These are phyloP conservation scores for Crenuchus spilurus DNA, from an alignment of 2,797 vertebrate species.

Conservation along the genomic window DNA sequence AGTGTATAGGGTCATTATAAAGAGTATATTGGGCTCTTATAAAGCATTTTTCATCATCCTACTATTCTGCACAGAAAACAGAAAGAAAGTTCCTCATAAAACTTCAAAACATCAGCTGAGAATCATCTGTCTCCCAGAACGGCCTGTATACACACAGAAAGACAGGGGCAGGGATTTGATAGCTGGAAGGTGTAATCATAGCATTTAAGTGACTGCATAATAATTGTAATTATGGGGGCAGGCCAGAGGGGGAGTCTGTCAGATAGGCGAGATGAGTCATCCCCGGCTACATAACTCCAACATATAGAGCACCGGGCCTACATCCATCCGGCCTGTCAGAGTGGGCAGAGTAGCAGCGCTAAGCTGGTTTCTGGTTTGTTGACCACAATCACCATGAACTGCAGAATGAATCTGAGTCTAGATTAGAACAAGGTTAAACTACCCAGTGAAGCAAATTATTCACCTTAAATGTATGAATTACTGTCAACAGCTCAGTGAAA, in stretches of 20 bases:
- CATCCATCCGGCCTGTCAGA: background rate
- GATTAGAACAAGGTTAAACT: no score
- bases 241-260: background rate
- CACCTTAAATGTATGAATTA: no score
- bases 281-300: background rate
- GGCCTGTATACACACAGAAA: constrained; percentile 23
- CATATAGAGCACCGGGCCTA: background rate
- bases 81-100: constrained; percentile 9
- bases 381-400: background rate
- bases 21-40: no score
- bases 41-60: no score
- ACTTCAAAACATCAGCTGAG: background rate
- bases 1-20: no score
- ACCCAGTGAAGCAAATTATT: no score
- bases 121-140: background rate
- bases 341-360: background rate
- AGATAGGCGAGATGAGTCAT: constrained; percentile 26
- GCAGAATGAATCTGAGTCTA: background rate
- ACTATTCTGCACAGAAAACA: background rate
- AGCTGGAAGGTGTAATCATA: constrained; percentile 28
- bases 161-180: constrained; percentile 19
- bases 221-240: constrained; percentile 26
- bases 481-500: no score
- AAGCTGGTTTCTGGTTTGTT: background rate
- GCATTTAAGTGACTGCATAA: constrained; percentile 31